Conservation (phyloP, 2,113 vertebrate genomes). For the Taurulus bubalis region DNA sequence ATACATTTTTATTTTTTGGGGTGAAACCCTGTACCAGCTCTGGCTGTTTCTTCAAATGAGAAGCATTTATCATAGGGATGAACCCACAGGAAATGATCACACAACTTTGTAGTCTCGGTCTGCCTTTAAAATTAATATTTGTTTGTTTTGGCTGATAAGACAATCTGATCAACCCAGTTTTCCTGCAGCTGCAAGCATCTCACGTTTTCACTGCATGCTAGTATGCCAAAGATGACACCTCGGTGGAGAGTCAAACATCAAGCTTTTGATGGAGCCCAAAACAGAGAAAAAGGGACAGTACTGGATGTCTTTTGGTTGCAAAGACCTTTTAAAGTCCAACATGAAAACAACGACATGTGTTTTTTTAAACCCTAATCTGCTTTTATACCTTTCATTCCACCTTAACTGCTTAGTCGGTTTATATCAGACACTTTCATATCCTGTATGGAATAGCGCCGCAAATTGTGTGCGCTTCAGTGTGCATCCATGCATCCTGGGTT, state of each 20-base stretch:
- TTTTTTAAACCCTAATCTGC: neutral
- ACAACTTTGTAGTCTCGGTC: neutral
- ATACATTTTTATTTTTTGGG: conserved; percentile 1
- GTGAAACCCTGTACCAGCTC: neutral
- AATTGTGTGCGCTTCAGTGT: conserved; percentile 6
- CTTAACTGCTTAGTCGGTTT: conserved; percentile 39
- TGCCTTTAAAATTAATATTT: neutral
- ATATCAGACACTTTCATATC: conserved; percentile 41
- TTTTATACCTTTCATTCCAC: conserved; percentile 13
- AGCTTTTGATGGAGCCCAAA: neutral
- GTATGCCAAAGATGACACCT: neutral
- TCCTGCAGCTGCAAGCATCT: neutral
- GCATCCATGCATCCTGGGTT: neutral
- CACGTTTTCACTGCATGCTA: neutral
- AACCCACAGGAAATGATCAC: neutral
- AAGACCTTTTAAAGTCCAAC: neutral
- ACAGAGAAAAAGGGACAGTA: neutral
- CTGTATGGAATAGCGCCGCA: conserved; percentile 15
- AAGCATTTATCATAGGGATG: neutral
- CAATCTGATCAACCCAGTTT: neutral
- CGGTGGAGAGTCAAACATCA: neutral
- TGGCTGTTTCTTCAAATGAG: neutral
- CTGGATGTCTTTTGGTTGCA: neutral
- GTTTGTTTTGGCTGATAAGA: neutral
- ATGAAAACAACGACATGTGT: conserved; percentile 3